Conservation (phyloP, 2,888 invertebrate genomes). For the Brachypalpus laphriformis region DNA sequence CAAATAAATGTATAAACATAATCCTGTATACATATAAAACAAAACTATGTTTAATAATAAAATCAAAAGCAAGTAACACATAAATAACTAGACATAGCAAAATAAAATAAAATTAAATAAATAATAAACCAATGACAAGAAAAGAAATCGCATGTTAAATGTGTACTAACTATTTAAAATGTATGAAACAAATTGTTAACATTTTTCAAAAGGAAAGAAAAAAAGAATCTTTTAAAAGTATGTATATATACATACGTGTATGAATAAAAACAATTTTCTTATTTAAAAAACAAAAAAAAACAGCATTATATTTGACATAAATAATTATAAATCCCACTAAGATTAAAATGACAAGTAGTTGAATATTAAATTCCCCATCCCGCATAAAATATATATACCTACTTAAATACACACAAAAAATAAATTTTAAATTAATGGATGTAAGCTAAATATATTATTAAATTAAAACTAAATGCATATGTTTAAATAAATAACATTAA, state of each 20-base stretch:
- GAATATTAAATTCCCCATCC: slow-evolving; percentile 45
- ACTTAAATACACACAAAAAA: slow-evolving; percentile 60
- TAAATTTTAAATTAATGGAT: slow-evolving; percentile 59
- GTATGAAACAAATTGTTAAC: slow-evolving; percentile 74
- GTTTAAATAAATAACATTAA: slow-evolving; percentile 55
- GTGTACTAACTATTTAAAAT: slow-evolving; percentile 73
- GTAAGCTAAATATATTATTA: slow-evolving; percentile 69
- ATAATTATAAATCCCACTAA: slow-evolving; percentile 56
- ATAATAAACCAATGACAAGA: not conserved
- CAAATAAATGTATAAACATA: slow-evolving; percentile 7
- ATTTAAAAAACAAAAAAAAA: slow-evolving; percentile 57
- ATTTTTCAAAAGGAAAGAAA: slow-evolving; percentile 61
- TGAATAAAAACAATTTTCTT: slow-evolving; percentile 58
- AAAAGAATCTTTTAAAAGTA: slow-evolving; percentile 53
- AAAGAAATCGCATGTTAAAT: slow-evolving; percentile 67
- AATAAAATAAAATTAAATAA: slow-evolving; percentile 7
- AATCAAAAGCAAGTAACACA: slow-evolving; percentile 6
- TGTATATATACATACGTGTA: slow-evolving; percentile 59
- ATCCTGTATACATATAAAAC: slow-evolving; percentile 37
- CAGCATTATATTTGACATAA: slow-evolving; percentile 52
- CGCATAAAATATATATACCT: slow-evolving; percentile 43
- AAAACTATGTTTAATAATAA: slow-evolving; percentile 31
- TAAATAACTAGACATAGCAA: not conserved
- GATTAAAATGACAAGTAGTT: slow-evolving; percentile 60
- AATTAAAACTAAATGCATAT: slow-evolving; percentile 55